Percentiles rank a stretch among this genome's conserved stretches.
phyloP scores from a whole-genome alignment of 2,113 vertebrate species.

The Gymnobelideus leadbeateri region DNA sequence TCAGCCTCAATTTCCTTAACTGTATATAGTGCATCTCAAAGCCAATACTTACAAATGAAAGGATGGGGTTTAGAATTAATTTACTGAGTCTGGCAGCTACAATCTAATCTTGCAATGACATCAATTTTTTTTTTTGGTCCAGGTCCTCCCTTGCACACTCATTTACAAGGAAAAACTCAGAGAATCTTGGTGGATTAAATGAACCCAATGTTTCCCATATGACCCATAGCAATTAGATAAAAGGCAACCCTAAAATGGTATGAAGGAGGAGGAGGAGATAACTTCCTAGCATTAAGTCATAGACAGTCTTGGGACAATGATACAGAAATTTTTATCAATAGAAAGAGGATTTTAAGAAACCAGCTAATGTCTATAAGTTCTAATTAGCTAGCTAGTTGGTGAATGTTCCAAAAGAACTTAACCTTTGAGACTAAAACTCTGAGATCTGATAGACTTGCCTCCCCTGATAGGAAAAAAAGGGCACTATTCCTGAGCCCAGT shows the following conservation, averaged over 20 bases:
- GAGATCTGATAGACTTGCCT: not conserved
- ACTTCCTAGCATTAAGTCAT: not conserved
- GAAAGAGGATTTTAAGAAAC: not conserved
- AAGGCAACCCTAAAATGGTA: not conserved
- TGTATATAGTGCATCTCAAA: not conserved
- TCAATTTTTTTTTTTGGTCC: not conserved
- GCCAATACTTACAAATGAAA: not conserved
- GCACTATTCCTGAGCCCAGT: not conserved
- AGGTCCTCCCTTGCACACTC: not conserved
- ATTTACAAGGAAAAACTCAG: not conserved
- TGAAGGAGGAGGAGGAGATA: not conserved
- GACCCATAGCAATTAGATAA: not conserved
- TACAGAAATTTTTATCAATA: not conserved
- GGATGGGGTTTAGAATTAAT: not conserved
- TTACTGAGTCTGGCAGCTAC: not conserved
- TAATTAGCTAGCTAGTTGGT: not conserved
- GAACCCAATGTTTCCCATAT: not conserved
- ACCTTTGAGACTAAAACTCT: not conserved
- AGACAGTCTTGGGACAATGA: not conserved
- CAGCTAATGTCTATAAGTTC: not conserved
- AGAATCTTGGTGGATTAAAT: not conserved
- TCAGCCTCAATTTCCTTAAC: not conserved
- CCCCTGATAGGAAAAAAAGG: not conserved
- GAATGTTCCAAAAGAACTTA: not conserved
- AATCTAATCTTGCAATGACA: not conserved